Evolutionary conservation across 1,140 invertebrate species (phyloP), one percentile per base, ranked within the genome.

Genomic region (Cyclargus thomasi): DNA sequence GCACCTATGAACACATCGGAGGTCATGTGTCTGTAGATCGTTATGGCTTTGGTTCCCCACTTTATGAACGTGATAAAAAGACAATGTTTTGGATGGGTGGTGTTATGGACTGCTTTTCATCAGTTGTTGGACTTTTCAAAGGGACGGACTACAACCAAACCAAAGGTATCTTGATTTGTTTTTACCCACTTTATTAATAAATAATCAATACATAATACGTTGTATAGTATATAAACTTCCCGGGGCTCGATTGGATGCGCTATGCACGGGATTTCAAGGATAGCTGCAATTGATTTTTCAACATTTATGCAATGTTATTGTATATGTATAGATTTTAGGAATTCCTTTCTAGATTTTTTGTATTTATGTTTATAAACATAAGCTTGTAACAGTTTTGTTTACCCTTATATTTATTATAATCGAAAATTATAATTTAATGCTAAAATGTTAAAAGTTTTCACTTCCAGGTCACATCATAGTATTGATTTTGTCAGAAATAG

Each of bases 31-130:
- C 68, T 62, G 73, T 68, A 39, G 71, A 71, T 18, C 67, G 57
- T 66, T 70, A 70, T 62, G 73, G 70, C 47, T 65, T 69, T 17
- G 63, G 57, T 22, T 70, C 68, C 23, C 29, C 75, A 47, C 64
- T 64, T 62, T 65, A 72, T 55, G 74, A 80, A 59, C 67, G 78
- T 20, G 82, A 80, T 59, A 84, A 85, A 67, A 83, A 80, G 55
- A 69, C 70, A 63, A 47, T 77, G 47, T 79, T 79, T 65, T 85
- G 84, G 84, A 74, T 81, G 69, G 79, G 73, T n/a, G 81, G 81
- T 39, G 74, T 88, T 17, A 68, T 82, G 64, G 76, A 81, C 0
- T 88, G 86, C 65, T 86, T 88, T 65, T 79, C 83, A 7, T 76
- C 74, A 0, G 70, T 88, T 5, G 67, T 78, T 21, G 77, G 81